A percentile compares a stretch with the other conserved stretches of the same genome.
Evolutionary conservation across 37 sponge, comb jelly and placozoan genomes (phyloP).

Genomic region (Theonella swinhoei): DNA sequence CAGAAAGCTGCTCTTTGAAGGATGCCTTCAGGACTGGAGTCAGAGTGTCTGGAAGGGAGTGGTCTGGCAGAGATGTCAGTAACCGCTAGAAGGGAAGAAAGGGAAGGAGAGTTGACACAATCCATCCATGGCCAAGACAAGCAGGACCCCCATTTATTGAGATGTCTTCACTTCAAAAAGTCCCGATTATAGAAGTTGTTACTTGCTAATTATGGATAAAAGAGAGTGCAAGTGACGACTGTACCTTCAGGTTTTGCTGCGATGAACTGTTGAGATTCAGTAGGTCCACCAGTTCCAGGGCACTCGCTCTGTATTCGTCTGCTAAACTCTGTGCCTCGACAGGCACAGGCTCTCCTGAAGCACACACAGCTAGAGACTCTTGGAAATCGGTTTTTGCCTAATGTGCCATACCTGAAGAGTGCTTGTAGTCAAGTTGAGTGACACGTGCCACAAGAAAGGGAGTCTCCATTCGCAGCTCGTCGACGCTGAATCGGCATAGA

Average conservation of each 20-base stretch:
- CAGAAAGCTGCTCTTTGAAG: slow-evolving; percentile 69
- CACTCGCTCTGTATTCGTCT: slow-evolving; percentile 32
- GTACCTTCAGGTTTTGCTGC: slow-evolving; percentile 58
- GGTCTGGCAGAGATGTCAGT: slow-evolving; percentile 58
- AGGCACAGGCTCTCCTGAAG: slow-evolving; percentile 12
- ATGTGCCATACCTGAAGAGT: background rate
- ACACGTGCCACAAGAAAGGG: slow-evolving; percentile 55
- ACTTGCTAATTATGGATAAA: background rate
- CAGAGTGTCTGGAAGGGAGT: slow-evolving; percentile 73
- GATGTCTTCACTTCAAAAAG: no score
- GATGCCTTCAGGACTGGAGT: slow-evolving; percentile 66
- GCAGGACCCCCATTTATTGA: no score
- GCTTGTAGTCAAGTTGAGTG: slow-evolving; percentile 65
- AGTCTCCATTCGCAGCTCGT: slow-evolving; percentile 41
- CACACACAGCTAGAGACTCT: background rate
- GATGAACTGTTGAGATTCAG: slow-evolving; percentile 32
- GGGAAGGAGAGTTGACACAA: background rate
- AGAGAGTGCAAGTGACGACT: no score
- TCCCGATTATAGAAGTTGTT: no score
- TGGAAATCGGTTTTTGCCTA: no score
- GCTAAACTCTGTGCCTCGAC: slow-evolving; percentile 25
- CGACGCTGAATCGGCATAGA: slow-evolving; percentile 56
- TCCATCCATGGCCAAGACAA: background rate
- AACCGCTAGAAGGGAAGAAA: slow-evolving; percentile 26
- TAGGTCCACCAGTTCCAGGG: slow-evolving; percentile 57